Base-by-base conservation (phyloP, 2,888 invertebrate species). In the Ormyrus pomaceus region DNA sequence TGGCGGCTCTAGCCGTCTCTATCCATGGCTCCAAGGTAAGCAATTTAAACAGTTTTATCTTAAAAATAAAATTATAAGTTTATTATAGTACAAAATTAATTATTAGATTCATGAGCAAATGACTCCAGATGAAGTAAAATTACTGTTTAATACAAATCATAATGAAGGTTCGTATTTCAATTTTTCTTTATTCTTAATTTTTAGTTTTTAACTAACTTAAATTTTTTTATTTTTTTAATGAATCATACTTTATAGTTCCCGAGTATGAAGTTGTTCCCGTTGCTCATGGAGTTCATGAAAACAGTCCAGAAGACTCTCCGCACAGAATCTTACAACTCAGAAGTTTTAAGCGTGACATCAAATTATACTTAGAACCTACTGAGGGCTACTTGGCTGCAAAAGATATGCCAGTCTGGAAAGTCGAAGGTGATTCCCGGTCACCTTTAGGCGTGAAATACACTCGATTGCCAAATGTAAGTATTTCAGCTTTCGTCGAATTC, bases 361-460 rank as follows among this genome's bases (percentile, higher is more conserved):
- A 84, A 69, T 82, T 89, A 8, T 87, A 87, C 65, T 84, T 89
- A 50, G 75, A 84, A 34, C 87, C 88, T 3, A 86, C 82, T 1
- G 87, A 88, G 61, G 87, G 86, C 13, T 70, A 85, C 65, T 82
- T 89, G n/a, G 87, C 85, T 6, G 83, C 82, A 8, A 74, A 79
- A 46, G 77, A 86, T 46, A 87, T 87, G 2, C 88, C 87, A 5
- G 81, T 89, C 50, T 89, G 87, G 87, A 84, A 81, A 5, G 87
- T 84, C 1, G 50, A 73, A 5, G 79, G 85, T 10, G 75, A 87
- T 72, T 45, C 19, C 13, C 55, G 55, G 8, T 81, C 82, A 56
- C 84, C 85, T 6, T 81, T 82, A 61, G 84, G 85, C 55, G 55
- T 87, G 2, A 77, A 81, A 51, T 88, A 88, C 74, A 83, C 77